Conservation (phyloP, 2,113 vertebrate genomes). For the Thinocorus orbignyianus region DNA sequence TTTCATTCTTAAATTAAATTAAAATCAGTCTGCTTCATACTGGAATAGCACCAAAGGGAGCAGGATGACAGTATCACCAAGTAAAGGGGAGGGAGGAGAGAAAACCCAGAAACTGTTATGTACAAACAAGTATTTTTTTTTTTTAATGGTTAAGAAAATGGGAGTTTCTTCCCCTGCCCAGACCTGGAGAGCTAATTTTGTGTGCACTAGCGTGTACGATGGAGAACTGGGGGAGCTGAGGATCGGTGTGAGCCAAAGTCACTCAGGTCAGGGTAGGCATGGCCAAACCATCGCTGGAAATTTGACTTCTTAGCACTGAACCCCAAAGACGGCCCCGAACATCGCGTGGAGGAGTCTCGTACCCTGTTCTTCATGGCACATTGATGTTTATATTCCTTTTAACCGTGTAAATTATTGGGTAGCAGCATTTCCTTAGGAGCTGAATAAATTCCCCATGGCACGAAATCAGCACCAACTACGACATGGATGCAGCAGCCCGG, state of each 20-base stretch:
- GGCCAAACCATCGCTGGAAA: not conserved
- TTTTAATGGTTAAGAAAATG: constrained; percentile 5
- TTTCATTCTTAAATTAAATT: constrained; percentile 66
- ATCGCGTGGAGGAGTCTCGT: not conserved
- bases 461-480: not conserved
- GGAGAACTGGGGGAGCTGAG: not conserved
- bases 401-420: not conserved
- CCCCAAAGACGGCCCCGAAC: not conserved
- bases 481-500: rapidly evolving
- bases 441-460: not conserved
- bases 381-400: not conserved
- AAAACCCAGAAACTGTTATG: constrained; percentile 20
- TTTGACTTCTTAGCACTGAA: not conserved
- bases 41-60: constrained; percentile 62
- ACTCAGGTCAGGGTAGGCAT: not conserved
- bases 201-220: not conserved
- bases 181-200: not conserved
- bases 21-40: constrained; percentile 30
- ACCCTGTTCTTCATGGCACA: not conserved
- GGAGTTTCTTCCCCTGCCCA: not conserved
- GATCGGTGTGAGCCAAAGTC: not conserved
- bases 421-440: not conserved
- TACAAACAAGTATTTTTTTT: not conserved
- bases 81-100: constrained; percentile 9
- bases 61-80: constrained; percentile 30